Conservation (phyloP, 1,140 invertebrate species). For the Rhyzopertha dominica region DNA sequence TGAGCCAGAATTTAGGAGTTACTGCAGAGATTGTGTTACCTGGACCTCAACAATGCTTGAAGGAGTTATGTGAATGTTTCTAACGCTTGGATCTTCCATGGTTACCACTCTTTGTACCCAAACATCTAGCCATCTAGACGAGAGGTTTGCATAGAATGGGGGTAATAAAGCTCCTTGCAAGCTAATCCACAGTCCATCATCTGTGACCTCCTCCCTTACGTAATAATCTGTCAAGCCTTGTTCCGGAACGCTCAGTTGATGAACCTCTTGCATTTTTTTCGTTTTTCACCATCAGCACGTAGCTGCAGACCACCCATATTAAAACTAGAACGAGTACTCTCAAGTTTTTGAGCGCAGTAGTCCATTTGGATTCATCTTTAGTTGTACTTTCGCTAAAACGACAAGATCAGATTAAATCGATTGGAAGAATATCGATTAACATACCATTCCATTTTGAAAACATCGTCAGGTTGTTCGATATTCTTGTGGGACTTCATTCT, state of each 20-base stretch:
- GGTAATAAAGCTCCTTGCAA: conserved; percentile 52
- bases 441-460: no score
- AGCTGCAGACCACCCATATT: conserved; percentile 57
- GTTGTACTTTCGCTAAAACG: no score
- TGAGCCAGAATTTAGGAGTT: conserved; percentile 29
- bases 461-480: no score
- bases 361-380: no score
- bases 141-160: conserved; percentile 45
- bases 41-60: conserved; percentile 29
- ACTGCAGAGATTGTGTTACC: conserved; percentile 23
- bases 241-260: conserved; percentile 56
- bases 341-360: no score
- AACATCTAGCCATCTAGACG: conserved; percentile 45
- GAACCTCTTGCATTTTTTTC: conserved; percentile 56
- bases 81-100: conserved; percentile 23
- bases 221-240: conserved; percentile 45
- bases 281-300: conserved; percentile 61
- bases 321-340: conserved; percentile 49
- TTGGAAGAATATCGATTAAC: no score
- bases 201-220: conserved; percentile 37
- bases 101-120: conserved; percentile 49
- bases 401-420: no score
- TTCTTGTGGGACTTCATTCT: no score
- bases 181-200: conserved; percentile 43
- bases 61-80: conserved; percentile 20